phyloP scores from a whole-genome alignment of 1,140 invertebrate species.

The Drosophila pallidifrons region DNA sequence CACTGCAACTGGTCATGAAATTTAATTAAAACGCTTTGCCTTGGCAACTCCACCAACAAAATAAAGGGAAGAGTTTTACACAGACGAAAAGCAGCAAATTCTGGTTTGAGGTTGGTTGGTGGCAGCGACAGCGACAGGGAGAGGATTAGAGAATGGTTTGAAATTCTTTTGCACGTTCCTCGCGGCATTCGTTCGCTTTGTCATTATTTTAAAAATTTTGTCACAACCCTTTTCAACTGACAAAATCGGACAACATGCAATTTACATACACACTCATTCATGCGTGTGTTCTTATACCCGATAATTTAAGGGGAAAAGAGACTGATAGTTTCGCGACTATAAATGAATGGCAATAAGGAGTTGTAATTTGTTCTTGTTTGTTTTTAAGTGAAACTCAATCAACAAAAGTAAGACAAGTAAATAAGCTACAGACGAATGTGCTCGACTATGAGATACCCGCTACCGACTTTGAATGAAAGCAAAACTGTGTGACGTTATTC shows the following conservation, averaged over 20 bases:
- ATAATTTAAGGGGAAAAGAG: too few relatives aligned
- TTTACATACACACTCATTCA: slow-evolving; percentile 22
- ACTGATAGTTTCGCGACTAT: too few relatives aligned
- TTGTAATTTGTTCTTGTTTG: too few relatives aligned
- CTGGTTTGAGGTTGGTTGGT: neutral
- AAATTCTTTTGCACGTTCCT: slow-evolving; percentile 54
- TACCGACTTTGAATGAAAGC: too few relatives aligned
- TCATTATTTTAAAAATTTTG: slow-evolving; percentile 79
- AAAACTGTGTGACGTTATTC: too few relatives aligned
- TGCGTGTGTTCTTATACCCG: neutral
- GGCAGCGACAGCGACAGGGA: neutral
- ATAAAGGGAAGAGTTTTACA: neutral
- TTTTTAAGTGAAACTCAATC: too few relatives aligned
- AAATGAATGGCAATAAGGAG: too few relatives aligned
- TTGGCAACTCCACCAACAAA: neutral
- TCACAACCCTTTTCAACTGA: slow-evolving; percentile 77
- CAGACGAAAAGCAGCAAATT: slow-evolving; percentile 27
- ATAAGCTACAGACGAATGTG: too few relatives aligned
- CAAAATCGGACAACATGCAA: slow-evolving; percentile 58
- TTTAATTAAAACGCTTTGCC: slow-evolving; percentile 55
- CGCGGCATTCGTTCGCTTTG: slow-evolving; percentile 54
- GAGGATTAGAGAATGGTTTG: neutral
- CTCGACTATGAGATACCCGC: too few relatives aligned
- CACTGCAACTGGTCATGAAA: slow-evolving; percentile 47
- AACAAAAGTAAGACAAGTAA: too few relatives aligned